A percentile compares a stretch with the other conserved stretches of the same genome.
These are phyloP conservation scores for Marmota flaviventris DNA, from an alignment of 2,113 vertebrate species.

Conservation along the genomic window DNA sequence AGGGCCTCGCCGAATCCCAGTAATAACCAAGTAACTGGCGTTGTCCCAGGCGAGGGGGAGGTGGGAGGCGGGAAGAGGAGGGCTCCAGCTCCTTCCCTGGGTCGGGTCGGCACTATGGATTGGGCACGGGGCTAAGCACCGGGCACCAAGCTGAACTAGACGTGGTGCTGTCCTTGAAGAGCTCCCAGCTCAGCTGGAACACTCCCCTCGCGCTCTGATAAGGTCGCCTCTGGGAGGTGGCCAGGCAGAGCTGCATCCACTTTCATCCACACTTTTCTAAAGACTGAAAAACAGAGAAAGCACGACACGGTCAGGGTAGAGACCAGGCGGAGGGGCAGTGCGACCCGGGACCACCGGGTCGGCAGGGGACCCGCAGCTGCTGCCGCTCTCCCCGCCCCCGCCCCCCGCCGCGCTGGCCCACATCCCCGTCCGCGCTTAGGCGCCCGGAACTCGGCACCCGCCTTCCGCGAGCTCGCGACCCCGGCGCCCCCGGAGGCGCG, in stretches of 20 bases:
- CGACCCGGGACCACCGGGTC: too few relatives aligned
- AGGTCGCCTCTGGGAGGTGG: neutral
- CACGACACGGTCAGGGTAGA: neutral
- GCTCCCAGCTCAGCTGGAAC: neutral
- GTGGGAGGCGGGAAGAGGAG: constrained; percentile 76
- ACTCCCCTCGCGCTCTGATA: neutral
- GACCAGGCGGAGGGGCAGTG: neutral
- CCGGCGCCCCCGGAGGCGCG: too few relatives aligned
- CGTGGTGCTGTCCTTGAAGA: neutral
- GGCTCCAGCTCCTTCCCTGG: constrained; percentile 26
- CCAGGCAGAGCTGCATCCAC: neutral
- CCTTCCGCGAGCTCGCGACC: too few relatives aligned
- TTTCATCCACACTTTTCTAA: neutral
- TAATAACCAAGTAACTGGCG: constrained; percentile 59
- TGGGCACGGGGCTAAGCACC: neutral
- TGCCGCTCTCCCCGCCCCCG: too few relatives aligned
- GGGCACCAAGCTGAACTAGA: neutral
- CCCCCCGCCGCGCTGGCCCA: too few relatives aligned
- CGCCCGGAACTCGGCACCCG: too few relatives aligned
- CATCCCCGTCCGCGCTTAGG: too few relatives aligned
- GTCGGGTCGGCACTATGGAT: neutral
- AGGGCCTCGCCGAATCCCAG: constrained; percentile 24
- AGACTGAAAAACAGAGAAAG: neutral
- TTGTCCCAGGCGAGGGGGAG: neutral
- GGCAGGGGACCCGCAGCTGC: too few relatives aligned